Evolutionary conservation across 2,888 invertebrate genomes (phyloP), one percentile per base, ranked within the genome.

Genomic region (Argynnis bischoffii): DNA sequence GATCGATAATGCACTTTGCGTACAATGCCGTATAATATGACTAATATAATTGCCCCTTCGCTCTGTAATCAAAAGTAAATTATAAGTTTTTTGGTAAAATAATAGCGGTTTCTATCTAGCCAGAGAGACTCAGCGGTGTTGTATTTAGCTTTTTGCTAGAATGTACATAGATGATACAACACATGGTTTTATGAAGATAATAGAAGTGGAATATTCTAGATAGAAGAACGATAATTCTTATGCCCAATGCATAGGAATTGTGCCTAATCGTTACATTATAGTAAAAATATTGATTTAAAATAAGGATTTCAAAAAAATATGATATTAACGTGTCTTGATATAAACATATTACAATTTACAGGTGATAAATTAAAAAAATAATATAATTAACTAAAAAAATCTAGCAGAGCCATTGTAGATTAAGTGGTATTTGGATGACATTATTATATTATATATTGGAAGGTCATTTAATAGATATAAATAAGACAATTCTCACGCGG

Each of bases 61-160:
- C 83, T 81, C 83, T 87, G 79, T 87, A 89, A 89, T 90, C 82
- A 87, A 79, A 81, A 81, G 76, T 79, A 80, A 83, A 89, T 89
- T 88, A 87, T 79, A 83, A 77, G 76, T 82, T 81, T 86, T 87
- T 85, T 79, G 72, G 73, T 71, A 68, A 78, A 81, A 82, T 86
- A 82, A 81, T 78, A 78, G 78, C 75, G 74, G 67, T 78, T 63
- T 76, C 77, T 79, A 79, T 79, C 76, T 78, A 80, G 78, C 79
- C 35, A 18, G 55, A 72, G 55, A 72, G 77, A 78, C 64, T 69
- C 70, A 69, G 71, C 72, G 35, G 63, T 55, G 69, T 60, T 66
- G 66, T 59, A 69, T 70, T 72, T 60, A 60, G 63, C 50, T 72
- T 74, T 75, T 74, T 69, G 72, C 61, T 63, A 35, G 16, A 47